A percentile compares a stretch with the other conserved stretches of the same genome.
Conservation (phyloP, 2,113 vertebrate species). For the Choloepus hoffmanni region DNA sequence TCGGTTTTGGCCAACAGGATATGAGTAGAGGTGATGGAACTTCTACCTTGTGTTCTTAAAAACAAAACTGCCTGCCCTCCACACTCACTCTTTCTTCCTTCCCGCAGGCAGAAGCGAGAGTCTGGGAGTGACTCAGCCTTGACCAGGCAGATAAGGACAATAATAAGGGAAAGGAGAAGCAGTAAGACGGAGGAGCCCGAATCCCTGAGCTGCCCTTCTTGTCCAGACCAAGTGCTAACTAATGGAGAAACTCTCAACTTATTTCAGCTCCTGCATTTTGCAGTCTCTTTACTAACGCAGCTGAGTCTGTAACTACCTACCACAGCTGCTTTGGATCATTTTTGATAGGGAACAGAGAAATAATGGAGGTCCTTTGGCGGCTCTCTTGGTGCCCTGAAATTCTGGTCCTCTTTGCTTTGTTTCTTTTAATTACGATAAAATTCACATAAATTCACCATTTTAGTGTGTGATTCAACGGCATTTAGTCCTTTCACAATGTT, state of each 20-base stretch:
- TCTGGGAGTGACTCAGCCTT: too few relatives aligned
- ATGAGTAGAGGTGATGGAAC: neutral
- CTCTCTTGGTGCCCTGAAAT: neutral
- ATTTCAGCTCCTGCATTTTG: neutral
- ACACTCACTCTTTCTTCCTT: neutral
- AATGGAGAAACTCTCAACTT: neutral
- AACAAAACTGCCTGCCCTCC: neutral
- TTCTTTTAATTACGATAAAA: neutral
- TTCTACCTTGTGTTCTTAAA: neutral
- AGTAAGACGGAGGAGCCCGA: fast-evolving
- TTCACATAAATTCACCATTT: neutral
- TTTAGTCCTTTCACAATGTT: neutral
- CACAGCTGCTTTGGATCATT: neutral
- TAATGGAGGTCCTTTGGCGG: neutral
- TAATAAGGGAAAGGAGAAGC: neutral
- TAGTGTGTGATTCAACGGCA: neutral
- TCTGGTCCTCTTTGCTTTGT: neutral
- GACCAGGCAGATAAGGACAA: neutral
- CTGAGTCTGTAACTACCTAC: neutral
- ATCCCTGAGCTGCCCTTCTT: neutral
- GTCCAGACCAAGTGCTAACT: neutral
- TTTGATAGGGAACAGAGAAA: neutral
- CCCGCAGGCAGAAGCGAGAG: neutral
- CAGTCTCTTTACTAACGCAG: neutral
- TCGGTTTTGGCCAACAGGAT: neutral